Evolutionary conservation across 2,113 vertebrate species (phyloP), one percentile per base, ranked within the genome.

Genomic region (Mesembrinibis cayennensis): DNA sequence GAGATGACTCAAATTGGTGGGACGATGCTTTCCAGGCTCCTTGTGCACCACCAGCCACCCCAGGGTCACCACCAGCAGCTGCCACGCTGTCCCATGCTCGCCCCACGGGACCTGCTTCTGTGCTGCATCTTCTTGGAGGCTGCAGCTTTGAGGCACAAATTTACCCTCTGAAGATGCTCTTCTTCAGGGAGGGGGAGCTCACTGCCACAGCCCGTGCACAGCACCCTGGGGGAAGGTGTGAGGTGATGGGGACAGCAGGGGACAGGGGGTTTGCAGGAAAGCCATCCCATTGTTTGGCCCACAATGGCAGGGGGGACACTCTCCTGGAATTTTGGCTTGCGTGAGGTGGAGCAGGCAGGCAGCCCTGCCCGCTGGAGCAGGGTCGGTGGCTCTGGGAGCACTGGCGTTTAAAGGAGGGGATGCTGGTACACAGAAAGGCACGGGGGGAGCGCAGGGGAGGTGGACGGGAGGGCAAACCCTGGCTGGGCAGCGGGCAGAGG

Each of bases 211-310:
- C n/a, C 23, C 0, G 1, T 1, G 5, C 38, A 72, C 13, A 62
- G n/a, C n/a, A 73, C 29, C 13, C 69, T 2, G 3, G 5, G 20
- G 29, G 44, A 82, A 82, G 36, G 16, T 36, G 27, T 77, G 52
- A 10, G 40, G 12, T 0, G 0, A 45, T 15, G 47, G 13, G 44
- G 10, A 13, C 15, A 61, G 44, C 0, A 0, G 4, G 2, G 14
- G 11, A 49, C 16, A 36, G 26, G 11, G 5, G 1, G 1, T 18
- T n/a, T 73, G 45, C 50, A 52, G 23, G 36, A 26, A 82, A 78
- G 21, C 19, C 36, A 47, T 44, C 26, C 16, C 22, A 40, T 20
- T 26, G 5, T 69, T 69, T 58, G 42, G 32, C 19, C 61, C 40
- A 25, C 34, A 18, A 38, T 0, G 1, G 20, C 38, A n/a, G 26